phyloP scores from a whole-genome alignment of 1,140 invertebrate genomes.

The Diorhabda carinulata region DNA sequence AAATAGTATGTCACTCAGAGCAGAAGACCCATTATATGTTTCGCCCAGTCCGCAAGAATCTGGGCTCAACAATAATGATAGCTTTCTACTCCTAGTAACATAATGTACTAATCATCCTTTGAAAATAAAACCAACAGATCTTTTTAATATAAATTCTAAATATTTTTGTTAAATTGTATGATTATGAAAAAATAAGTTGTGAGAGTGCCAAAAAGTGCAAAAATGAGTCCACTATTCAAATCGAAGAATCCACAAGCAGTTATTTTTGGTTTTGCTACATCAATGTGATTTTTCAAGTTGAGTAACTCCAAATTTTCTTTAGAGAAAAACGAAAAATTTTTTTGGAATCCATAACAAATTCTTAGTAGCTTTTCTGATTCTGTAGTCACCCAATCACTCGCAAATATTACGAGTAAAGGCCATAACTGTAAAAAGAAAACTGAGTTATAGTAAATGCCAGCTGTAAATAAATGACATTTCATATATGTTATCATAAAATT shows the following conservation, averaged over 20 bases:
- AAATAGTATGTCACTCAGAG: too few relatives aligned
- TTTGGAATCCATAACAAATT: background rate
- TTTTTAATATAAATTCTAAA: too few relatives aligned
- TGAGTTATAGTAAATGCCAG: too few relatives aligned
- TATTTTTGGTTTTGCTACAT: background rate
- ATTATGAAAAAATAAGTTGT: background rate
- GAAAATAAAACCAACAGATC: too few relatives aligned
- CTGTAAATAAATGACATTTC: too few relatives aligned
- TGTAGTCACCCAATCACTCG: background rate
- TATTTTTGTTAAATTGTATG: background rate
- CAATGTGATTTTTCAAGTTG: background rate
- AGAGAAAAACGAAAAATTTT: background rate
- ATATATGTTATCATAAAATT: too few relatives aligned
- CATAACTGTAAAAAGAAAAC: background rate
- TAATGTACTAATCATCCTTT: too few relatives aligned
- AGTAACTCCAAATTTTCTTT: background rate
- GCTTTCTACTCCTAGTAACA: too few relatives aligned
- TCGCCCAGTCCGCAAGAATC: too few relatives aligned
- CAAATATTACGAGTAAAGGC: background rate
- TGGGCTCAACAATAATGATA: too few relatives aligned
- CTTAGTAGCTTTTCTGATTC: background rate
- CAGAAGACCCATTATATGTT: too few relatives aligned
- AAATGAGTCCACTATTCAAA: background rate
- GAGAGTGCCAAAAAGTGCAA: background rate
- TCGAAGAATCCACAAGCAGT: background rate